Percentiles rank a stretch among this genome's conserved stretches.
These are phyloP conservation scores for Chiloscyllium plagiosum DNA, from an alignment of 2,113 vertebrate genomes.

Conservation along the genomic window DNA sequence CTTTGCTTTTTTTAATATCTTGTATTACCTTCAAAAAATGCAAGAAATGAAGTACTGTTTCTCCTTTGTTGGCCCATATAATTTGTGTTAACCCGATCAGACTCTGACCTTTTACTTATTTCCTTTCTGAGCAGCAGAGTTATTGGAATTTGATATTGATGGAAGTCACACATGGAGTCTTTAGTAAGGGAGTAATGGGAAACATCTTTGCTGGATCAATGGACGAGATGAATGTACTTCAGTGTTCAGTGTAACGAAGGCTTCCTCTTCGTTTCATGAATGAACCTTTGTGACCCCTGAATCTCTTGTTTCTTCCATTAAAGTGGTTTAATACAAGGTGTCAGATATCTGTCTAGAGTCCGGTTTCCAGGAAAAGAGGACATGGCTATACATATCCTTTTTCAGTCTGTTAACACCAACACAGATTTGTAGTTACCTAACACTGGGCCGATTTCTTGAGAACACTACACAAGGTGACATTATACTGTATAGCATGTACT, in stretches of 20 bases:
- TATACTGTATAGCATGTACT: not conserved
- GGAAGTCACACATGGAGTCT: not conserved
- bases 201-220: not conserved
- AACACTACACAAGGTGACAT: not conserved
- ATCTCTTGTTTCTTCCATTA: constrained; percentile 10
- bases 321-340: not conserved
- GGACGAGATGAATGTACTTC: not conserved
- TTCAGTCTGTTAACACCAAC: not conserved
- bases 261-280: not conserved
- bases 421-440: not conserved
- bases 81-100: not conserved
- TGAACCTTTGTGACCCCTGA: not conserved
- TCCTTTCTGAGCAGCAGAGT: not conserved
- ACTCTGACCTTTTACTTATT: not conserved
- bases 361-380: not conserved
- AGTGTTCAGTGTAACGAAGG: not conserved
- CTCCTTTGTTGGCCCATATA: not conserved
- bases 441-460: not conserved
- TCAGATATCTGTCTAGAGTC: not conserved
- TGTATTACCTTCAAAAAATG: not conserved
- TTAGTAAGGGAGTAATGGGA: not conserved
- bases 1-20: not conserved
- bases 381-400: not conserved
- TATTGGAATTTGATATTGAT: not conserved
- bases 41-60: not conserved